Evolutionary conservation across 2,113 vertebrate species (phyloP).

Genomic region (Triplophysa siluroides): DNA sequence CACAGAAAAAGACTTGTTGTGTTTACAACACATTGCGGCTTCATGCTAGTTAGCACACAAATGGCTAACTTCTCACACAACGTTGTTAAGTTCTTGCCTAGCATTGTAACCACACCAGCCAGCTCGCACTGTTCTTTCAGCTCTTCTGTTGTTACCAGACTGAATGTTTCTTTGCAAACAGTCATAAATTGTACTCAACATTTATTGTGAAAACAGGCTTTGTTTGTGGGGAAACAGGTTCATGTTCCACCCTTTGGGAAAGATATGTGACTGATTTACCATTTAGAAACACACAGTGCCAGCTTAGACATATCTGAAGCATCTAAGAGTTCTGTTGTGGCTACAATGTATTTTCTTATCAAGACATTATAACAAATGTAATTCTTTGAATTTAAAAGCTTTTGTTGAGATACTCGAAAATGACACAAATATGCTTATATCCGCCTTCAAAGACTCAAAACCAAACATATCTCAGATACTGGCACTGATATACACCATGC

Average conservation of each 20-base stretch:
- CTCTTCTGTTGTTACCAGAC: conserved; percentile 19
- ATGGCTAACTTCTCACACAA: background rate
- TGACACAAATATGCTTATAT: no score
- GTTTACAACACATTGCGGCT: conserved; percentile 21
- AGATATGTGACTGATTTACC: background rate
- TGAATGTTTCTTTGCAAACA: conserved; percentile 39
- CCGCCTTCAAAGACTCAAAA: no score
- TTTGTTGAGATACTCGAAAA: no score
- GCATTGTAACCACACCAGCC: conserved; percentile 1
- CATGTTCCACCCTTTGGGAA: background rate
- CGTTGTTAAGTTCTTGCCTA: background rate
- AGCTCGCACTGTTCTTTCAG: conserved; percentile 19
- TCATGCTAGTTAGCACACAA: conserved; percentile 18
- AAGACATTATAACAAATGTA: no score
- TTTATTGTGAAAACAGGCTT: conserved; percentile 65
- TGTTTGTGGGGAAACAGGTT: conserved; percentile 55
- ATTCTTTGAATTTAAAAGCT: no score
- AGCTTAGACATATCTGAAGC: background rate
- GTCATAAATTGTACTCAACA: conserved; percentile 35
- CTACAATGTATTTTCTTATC: no score
- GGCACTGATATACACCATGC: background rate
- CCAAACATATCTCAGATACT: background rate
- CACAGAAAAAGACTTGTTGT: conserved; percentile 8
- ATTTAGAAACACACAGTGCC: background rate
- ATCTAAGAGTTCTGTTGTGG: no score